Evolutionary conservation across 2,113 vertebrate species (phyloP), one percentile per base, ranked within the genome.

Genomic region (Myiopsitta monachus): DNA sequence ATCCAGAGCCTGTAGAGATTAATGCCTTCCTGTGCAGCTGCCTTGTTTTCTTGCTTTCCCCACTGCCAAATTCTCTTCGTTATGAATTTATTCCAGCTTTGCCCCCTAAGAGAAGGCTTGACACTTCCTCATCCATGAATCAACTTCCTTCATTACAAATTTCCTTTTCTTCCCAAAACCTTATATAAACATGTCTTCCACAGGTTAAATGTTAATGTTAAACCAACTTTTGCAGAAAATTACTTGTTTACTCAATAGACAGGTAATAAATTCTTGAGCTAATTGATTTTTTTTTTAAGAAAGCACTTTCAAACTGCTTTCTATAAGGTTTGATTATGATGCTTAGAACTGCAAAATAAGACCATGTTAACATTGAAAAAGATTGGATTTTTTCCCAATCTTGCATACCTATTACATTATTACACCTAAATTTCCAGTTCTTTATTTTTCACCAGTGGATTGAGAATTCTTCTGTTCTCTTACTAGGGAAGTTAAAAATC

Each of bases 11-110:
- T 30, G 3, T 36, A 30, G 22, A 69, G 49, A 54, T 38, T 87
- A 54, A 77, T 74, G 22, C 5, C 13, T 52, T 55, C 51, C 46
- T 78, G 88, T n/a, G 11, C 38, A 81, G 49, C 28, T 83, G 38
- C 26, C 46, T 83, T 74, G 18, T 57, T 76, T 80, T 62, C 28
- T 76, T 83, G 30, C 59, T 52, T 43, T 18, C 17, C 9, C 33
- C 2, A 1, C 18, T 6, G 8, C 33, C 66, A 79, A 33, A 38
- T 68, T 67, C 10, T 83, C 66, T 70, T 68, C 10, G 44, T 17
- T 86, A 28, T 31, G 11, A 54, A 72, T 90, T 94, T 95, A 76
- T 73, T 83, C 33, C 57, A 85, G 16, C 22, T 77, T 62, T 85
- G 6, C 14, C 27, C 75, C 72, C 57, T 74, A 64, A 52, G 30